Evolutionary conservation across 2,113 vertebrate species (phyloP).

Genomic region (Girardinichthys multiradiatus): DNA sequence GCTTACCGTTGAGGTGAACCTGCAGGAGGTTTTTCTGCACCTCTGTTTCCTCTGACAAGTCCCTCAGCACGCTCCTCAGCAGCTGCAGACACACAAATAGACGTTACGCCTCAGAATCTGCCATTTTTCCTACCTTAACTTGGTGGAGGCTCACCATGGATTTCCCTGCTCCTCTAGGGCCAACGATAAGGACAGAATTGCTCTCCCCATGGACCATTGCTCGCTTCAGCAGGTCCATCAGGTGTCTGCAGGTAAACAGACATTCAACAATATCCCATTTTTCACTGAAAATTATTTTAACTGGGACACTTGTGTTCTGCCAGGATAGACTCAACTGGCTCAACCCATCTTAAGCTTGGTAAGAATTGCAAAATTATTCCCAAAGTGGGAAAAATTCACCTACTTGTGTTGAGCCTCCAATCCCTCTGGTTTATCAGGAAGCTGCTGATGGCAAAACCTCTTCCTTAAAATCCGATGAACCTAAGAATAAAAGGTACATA

Average conservation of each 20-base stretch:
- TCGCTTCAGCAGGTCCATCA: slow-evolving; percentile 90
- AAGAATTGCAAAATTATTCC: not conserved
- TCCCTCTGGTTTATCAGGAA: slow-evolving; percentile 79
- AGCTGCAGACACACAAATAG: slow-evolving; percentile 76
- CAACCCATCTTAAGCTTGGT: slow-evolving; percentile 26
- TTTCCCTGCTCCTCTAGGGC: slow-evolving; percentile 92
- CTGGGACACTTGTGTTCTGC: slow-evolving; percentile 47
- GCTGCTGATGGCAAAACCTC: slow-evolving; percentile 82
- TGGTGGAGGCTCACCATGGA: slow-evolving; percentile 80
- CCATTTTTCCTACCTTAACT: not conserved
- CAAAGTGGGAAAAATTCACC: slow-evolving; percentile 29
- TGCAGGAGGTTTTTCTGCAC: slow-evolving; percentile 85
- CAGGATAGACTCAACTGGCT: slow-evolving; percentile 53
- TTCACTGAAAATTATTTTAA: not conserved
- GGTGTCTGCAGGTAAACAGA: slow-evolving; percentile 80
- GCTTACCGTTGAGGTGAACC: slow-evolving; percentile 89
- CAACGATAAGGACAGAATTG: slow-evolving; percentile 93
- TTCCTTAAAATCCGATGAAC: slow-evolving; percentile 86
- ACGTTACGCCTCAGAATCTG: not conserved
- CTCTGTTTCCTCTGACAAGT: slow-evolving; percentile 82
- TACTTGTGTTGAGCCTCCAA: slow-evolving; percentile 90
- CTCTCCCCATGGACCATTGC: slow-evolving; percentile 91
- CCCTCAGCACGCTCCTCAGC: slow-evolving; percentile 85
- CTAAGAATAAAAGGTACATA: slow-evolving; percentile 63
- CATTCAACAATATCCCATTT: not conserved